Evolutionary conservation across 2,888 invertebrate species (phyloP).

Genomic region (Seira musarum): DNA sequence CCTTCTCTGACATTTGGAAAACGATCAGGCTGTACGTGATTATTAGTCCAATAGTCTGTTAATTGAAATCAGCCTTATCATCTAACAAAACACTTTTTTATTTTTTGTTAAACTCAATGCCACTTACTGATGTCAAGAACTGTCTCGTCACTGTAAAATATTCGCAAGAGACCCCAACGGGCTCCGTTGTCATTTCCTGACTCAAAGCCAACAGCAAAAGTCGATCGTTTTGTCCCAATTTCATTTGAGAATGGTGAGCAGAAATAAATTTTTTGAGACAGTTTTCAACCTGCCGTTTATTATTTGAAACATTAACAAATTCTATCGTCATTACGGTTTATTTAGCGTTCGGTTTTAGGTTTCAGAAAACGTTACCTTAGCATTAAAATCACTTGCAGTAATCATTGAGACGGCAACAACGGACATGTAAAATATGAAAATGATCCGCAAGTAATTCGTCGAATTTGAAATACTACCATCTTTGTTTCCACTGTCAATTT

Average conservation of each 20-base stretch:
- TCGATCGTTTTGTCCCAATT: neutral
- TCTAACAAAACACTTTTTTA: too few species aligned
- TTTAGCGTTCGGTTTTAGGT: too few species aligned
- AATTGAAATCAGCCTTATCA: too few species aligned
- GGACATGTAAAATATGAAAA: neutral
- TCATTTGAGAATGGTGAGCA: neutral
- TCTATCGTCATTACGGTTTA: too few species aligned
- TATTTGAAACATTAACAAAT: neutral
- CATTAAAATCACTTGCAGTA: neutral
- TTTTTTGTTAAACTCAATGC: slow-evolving; percentile 3
- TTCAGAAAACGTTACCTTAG: neutral
- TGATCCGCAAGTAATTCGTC: too few species aligned
- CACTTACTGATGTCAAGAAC: slow-evolving; percentile 25
- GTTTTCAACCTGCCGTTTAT: slow-evolving; percentile 7
- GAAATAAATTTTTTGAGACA: neutral
- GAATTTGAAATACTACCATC: too few species aligned
- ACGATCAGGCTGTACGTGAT: slow-evolving; percentile 27
- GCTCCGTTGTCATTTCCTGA: slow-evolving; percentile 23
- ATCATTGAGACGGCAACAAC: neutral
- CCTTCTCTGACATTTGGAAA: slow-evolving; percentile 15
- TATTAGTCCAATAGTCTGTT: slow-evolving; percentile 17
- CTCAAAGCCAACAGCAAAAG: slow-evolving; percentile 19
- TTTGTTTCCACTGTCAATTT: neutral
- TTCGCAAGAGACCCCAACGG: slow-evolving; percentile 16
- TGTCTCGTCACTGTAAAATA: slow-evolving; percentile 24